phyloP scores from a whole-genome alignment of 2,888 invertebrate species.

The Autographa pulchrina region DNA sequence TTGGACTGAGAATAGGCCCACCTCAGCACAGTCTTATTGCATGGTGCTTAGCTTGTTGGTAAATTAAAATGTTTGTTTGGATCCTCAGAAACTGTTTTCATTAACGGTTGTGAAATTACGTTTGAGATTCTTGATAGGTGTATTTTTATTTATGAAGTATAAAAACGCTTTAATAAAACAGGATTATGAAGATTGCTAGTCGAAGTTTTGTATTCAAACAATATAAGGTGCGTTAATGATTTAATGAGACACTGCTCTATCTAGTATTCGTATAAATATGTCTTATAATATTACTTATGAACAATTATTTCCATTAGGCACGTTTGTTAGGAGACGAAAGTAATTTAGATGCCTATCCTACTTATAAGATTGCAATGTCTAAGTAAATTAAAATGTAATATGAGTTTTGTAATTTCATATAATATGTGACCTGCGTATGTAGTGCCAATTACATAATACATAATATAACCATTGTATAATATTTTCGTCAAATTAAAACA shows the following conservation, averaged over 20 bases:
- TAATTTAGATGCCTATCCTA: conserved; percentile 67
- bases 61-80: conserved; percentile 65
- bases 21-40: conserved; percentile 74
- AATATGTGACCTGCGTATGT: conserved; percentile 83
- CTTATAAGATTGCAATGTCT: conserved; percentile 60
- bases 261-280: conserved; percentile 38
- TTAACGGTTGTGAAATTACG: conserved; percentile 82
- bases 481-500: conserved; percentile 61
- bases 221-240: conserved; percentile 55
- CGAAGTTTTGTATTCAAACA: conserved; percentile 64
- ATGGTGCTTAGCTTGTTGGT: conserved; percentile 81
- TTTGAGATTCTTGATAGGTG: conserved; percentile 72
- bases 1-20: conserved; percentile 64
- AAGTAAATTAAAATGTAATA: conserved; percentile 59
- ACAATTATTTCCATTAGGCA: conserved; percentile 58
- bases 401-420: conserved; percentile 83
- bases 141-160: conserved; percentile 70
- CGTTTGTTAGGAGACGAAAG: conserved; percentile 58
- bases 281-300: conserved; percentile 52
- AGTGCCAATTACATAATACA: conserved; percentile 80
- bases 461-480: conserved; percentile 68
- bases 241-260: conserved; percentile 34
- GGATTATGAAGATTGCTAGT: conserved; percentile 75
- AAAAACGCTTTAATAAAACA: conserved; percentile 67
- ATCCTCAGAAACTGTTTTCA: conserved; percentile 70